Percentiles rank a stretch among this genome's conserved stretches.
Conservation (phyloP, 2,888 invertebrate species). For the Tachina grossa region DNA sequence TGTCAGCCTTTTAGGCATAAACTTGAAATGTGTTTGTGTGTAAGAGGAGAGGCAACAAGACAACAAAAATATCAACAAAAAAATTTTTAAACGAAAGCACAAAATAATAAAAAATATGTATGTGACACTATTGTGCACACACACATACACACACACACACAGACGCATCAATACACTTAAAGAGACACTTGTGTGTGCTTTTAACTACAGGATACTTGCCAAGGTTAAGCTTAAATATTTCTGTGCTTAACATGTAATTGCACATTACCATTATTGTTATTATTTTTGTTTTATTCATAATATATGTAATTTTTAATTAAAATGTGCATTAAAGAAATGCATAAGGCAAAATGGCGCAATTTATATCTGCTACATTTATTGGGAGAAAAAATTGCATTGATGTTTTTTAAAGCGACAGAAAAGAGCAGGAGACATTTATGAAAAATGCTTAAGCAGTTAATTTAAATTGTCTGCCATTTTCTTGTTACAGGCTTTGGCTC, state of each 20-base stretch:
- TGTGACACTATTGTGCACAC: conserved; percentile 25
- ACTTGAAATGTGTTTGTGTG: conserved; percentile 55
- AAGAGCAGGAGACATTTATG: not conserved
- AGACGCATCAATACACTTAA: not conserved
- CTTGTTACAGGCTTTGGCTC: too few relatives aligned
- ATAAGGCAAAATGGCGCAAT: conserved; percentile 7
- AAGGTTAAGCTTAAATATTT: conserved; percentile 51
- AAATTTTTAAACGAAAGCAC: conserved; percentile 25
- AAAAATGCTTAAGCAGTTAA: not conserved
- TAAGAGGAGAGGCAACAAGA: conserved; percentile 9
- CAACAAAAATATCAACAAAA: conserved; percentile 6
- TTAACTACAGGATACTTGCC: not conserved
- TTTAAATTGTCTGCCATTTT: too few relatives aligned
- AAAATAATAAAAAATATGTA: conserved; percentile 50
- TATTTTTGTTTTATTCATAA: not conserved
- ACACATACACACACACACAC: not conserved
- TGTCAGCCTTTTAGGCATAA: conserved; percentile 64
- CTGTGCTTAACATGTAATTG: conserved; percentile 51
- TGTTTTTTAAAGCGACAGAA: not conserved
- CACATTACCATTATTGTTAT: conserved; percentile 27
- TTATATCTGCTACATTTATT: not conserved
- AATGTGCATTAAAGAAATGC: conserved; percentile 7
- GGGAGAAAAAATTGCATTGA: not conserved
- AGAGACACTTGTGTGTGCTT: not conserved
- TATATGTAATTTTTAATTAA: conserved; percentile 40